Percentiles rank a stretch among this genome's conserved stretches.
phyloP scores from a whole-genome alignment of 2,797 vertebrate species.

The Lepilemur septentrionalis region DNA sequence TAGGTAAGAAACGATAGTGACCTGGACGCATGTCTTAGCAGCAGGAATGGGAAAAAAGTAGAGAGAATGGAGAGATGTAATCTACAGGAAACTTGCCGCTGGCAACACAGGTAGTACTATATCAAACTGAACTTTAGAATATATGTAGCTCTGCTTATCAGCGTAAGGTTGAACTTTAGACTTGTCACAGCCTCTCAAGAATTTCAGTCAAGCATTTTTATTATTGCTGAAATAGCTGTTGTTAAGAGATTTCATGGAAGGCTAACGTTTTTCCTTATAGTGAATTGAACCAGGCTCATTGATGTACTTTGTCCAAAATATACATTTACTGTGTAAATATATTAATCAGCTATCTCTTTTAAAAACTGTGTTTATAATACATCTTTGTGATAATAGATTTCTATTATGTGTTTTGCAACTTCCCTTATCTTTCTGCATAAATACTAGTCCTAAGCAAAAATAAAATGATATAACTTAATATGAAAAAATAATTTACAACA shows the following conservation, averaged over 20 bases:
- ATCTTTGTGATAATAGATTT: conserved; percentile 44
- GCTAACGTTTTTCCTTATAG: not conserved
- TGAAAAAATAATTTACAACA: not conserved
- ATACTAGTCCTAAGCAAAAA: conserved; percentile 28
- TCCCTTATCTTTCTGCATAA: conserved; percentile 53
- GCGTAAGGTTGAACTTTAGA: not conserved
- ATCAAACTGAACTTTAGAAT: not conserved
- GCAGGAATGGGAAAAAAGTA: not conserved
- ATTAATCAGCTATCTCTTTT: not conserved
- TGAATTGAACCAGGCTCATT: not conserved
- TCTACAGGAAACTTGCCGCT: not conserved
- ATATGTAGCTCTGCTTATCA: not conserved
- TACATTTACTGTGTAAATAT: conserved; percentile 5
- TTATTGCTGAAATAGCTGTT: not conserved
- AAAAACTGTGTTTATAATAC: conserved; percentile 62
- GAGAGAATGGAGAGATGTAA: not conserved
- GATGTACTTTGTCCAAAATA: conserved; percentile 12
- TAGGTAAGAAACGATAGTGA: not conserved
- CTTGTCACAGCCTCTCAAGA: conserved; percentile 30
- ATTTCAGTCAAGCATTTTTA: conserved; percentile 13
- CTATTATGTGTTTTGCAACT: conserved; percentile 51
- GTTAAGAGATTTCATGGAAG: not conserved
- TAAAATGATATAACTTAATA: conserved; percentile 31
- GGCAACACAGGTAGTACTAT: not conserved
- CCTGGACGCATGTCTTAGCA: not conserved